A percentile compares a stretch with the other conserved stretches of the same genome.
Conservation (phyloP, 2,888 invertebrate genomes). For the Griposia aprilina region DNA sequence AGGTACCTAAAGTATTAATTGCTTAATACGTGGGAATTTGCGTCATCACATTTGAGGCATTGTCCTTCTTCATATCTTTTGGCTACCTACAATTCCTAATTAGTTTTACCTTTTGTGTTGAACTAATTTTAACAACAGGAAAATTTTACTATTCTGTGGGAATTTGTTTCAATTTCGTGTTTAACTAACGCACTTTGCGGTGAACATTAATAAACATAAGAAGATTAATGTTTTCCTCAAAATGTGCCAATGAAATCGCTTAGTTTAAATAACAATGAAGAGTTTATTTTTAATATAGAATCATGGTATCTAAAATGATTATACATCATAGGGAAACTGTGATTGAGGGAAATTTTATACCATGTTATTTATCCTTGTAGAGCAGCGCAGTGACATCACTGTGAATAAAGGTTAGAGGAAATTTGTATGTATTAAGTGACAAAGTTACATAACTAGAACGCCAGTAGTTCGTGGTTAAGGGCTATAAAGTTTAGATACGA, state of each 20-base stretch:
- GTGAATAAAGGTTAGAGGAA: neutral
- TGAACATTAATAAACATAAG: neutral
- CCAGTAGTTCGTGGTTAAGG: too few species aligned
- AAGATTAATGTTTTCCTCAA: conserved; percentile 3
- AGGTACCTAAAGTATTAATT: neutral
- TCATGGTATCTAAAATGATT: too few species aligned
- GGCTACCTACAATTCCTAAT: conserved; percentile 3
- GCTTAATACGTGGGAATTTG: neutral
- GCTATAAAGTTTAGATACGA: neutral
- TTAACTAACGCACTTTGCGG: neutral
- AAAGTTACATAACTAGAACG: too few species aligned
- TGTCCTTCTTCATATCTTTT: neutral
- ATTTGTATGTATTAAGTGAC: neutral
- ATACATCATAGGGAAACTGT: too few species aligned
- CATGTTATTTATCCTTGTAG: too few species aligned
- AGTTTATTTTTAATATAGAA: neutral
- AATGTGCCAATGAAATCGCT: neutral
- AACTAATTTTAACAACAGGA: conserved; percentile 16
- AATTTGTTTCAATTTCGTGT: neutral
- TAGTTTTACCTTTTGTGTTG: too few species aligned
- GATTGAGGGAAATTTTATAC: too few species aligned
- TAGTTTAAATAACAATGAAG: neutral
- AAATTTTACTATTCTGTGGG: neutral
- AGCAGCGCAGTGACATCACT: neutral
- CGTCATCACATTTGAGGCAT: neutral